Conservation (phyloP, 1,140 invertebrate species). For the Procambarus virginalis region DNA sequence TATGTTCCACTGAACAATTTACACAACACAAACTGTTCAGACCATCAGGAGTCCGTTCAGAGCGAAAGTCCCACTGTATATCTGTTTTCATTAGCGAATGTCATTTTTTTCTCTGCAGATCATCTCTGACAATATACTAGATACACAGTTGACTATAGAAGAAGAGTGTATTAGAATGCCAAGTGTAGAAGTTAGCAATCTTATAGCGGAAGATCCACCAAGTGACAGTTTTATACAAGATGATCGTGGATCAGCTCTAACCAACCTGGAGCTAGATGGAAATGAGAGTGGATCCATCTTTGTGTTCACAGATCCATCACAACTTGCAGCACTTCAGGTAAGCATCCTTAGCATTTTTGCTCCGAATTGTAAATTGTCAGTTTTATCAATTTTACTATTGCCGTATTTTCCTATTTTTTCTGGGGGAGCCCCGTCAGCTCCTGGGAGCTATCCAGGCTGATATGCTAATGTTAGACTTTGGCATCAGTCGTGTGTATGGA, state of each 20-base stretch:
- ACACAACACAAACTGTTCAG: too few species aligned
- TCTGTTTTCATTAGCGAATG: too few species aligned
- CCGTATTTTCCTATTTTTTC: too few species aligned
- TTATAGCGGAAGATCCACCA: constrained; percentile 3
- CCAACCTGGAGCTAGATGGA: constrained; percentile 42
- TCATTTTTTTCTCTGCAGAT: constrained; percentile 7
- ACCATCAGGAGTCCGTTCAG: too few species aligned
- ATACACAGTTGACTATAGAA: constrained; percentile 22
- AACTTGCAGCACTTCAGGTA: constrained; percentile 56
- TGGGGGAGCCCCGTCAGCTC: too few species aligned
- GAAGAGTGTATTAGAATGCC: constrained; percentile 36
- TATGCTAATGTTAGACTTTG: too few species aligned
- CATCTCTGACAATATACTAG: constrained; percentile 25
- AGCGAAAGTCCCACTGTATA: too few species aligned
- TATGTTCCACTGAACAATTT: too few species aligned
- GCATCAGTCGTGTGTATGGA: too few species aligned
- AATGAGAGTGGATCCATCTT: constrained; percentile 50
- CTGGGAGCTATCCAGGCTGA: too few species aligned
- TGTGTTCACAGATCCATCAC: constrained; percentile 54
- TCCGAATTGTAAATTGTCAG: too few species aligned
- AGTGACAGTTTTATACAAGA: constrained; percentile 32
- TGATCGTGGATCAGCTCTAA: constrained; percentile 21
- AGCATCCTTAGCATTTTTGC: background rate
- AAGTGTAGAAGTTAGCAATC: constrained; percentile 16
- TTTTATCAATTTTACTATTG: too few species aligned